Percentiles rank a stretch among this genome's conserved stretches.
Conservation (phyloP, 2,113 vertebrate species). For the Hydrochoerus hydrochaeris region DNA sequence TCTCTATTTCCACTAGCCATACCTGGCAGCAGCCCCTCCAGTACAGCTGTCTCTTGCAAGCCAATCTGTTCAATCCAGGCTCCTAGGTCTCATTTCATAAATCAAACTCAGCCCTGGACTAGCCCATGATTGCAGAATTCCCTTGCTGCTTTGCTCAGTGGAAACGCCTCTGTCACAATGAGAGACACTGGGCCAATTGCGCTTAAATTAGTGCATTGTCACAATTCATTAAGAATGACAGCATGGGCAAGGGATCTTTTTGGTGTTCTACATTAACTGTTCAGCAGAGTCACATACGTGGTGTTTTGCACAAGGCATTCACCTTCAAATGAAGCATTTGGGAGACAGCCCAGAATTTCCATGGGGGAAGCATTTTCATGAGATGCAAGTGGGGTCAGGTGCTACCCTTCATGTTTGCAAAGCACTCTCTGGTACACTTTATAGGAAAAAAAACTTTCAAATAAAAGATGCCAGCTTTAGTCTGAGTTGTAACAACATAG, state of each 20-base stretch:
- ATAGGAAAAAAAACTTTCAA: slow-evolving; percentile 56
- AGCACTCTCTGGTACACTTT: not conserved
- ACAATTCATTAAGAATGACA: slow-evolving; percentile 76
- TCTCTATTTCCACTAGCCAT: slow-evolving; percentile 76
- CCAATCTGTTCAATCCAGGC: slow-evolving; percentile 78
- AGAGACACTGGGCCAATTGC: slow-evolving; percentile 62
- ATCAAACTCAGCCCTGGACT: slow-evolving; percentile 75
- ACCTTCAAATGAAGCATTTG: slow-evolving; percentile 59
- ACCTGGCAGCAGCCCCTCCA: slow-evolving; percentile 77
- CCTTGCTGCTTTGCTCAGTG: slow-evolving; percentile 52
- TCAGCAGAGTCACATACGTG: slow-evolving; percentile 14
- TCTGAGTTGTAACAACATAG: not conserved
- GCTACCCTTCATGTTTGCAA: slow-evolving; percentile 6
- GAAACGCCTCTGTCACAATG: slow-evolving; percentile 63
- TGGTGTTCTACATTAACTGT: slow-evolving; percentile 4
- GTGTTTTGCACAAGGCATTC: slow-evolving; percentile 63
- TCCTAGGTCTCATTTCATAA: slow-evolving; percentile 78
- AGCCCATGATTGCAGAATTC: slow-evolving; percentile 68
- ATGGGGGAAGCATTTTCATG: slow-evolving; percentile 48
- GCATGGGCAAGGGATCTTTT: slow-evolving; percentile 53
- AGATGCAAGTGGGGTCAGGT: slow-evolving; percentile 19
- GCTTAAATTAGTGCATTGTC: slow-evolving; percentile 73
- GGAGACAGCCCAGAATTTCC: slow-evolving; percentile 70
- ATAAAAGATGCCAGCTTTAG: not conserved
- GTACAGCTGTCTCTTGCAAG: slow-evolving; percentile 78